Base-by-base conservation (phyloP, 2,888 invertebrate genomes). In the Spilosoma lubricipeda region DNA sequence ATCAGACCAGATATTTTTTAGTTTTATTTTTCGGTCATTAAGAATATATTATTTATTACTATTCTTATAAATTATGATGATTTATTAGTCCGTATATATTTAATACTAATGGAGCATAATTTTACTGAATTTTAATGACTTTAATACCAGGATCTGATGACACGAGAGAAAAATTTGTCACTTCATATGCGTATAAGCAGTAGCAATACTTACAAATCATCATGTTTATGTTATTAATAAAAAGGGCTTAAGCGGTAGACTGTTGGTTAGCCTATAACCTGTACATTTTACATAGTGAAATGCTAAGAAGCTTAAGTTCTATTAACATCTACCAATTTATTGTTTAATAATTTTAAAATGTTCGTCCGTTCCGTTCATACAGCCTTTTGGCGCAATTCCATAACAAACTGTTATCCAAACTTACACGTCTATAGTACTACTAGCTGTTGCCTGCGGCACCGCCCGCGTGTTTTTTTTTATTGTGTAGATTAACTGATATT, bases 291-390 rank as follows among this genome's bases (percentile, higher is more conserved):
- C 52, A 52, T 23, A 20, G 52, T 52, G 23, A n/a, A 45, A 64
- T 30, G 42, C 23, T 27, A 64, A 33, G 42, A 15, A 33, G 15
- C 45, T 65, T 45, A 63, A 7, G 20, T 67, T 20, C n/a, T n/a
- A 69, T 56, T 56, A 69, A 69, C n/a, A 69, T n/a, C 68, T 36
- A 56, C 20, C 11, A 30, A 4, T 20, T 9, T 27, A 63, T 27
- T 74, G 71, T 74, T 71, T 79, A 79, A 79, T 75, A 70, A 77
- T 77, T 30, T 33, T 45, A 45, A 15, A 45, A 45, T 13, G 15
- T n/a, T n/a, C n/a, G n/a, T n/a, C n/a, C n/a, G n/a, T n/a, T n/a
- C n/a, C n/a, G n/a, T n/a, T n/a, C n/a, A n/a, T n/a, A n/a, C n/a
- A n/a, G n/a, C n/a, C n/a, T n/a, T n/a, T n/a, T n/a, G n/a, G n/a